Percentiles rank a stretch among this genome's conserved stretches.
These are phyloP conservation scores for Zaprionus camerounensis DNA, from an alignment of 1,140 invertebrate genomes.

Conservation along the genomic window DNA sequence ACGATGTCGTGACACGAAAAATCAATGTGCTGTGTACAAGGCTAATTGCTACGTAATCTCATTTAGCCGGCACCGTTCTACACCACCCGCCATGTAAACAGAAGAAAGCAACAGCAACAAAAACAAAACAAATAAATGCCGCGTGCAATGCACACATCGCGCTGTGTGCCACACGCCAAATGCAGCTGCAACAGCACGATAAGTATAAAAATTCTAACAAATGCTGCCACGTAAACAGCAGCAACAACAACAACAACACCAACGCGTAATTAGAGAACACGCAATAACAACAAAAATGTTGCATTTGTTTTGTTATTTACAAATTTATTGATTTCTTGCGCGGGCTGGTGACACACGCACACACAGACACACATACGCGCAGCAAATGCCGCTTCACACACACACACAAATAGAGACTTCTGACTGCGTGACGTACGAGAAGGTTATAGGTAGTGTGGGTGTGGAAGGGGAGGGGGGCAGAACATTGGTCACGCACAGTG, in stretches of 20 bases:
- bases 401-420: not conserved
- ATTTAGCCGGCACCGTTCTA: not conserved
- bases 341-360: conserved; percentile 57
- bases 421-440: conserved; percentile 1
- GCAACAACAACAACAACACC: not conserved
- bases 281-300: not conserved
- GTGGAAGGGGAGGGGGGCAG: not conserved
- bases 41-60: conserved; percentile 38
- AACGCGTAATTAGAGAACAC: not conserved
- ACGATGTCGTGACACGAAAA: conserved; percentile 8
- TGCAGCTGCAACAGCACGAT: not conserved
- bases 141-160: conserved; percentile 5
- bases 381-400: conserved; percentile 34
- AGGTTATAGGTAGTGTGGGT: too few relatives aligned
- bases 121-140: not conserved
- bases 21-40: conserved; percentile 16
- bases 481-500: conserved; percentile 42
- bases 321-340: conserved; percentile 72
- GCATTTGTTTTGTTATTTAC: conserved; percentile 49
- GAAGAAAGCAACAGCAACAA: conserved; percentile 8
- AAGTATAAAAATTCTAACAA: conserved; percentile 1
- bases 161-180: too few relatives aligned
- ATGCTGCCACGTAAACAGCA: not conserved
- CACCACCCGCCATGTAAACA: not conserved
- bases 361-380: conserved; percentile 25